Conservation (phyloP, 2,888 invertebrate genomes). For the Amphimallon solstitiale region DNA sequence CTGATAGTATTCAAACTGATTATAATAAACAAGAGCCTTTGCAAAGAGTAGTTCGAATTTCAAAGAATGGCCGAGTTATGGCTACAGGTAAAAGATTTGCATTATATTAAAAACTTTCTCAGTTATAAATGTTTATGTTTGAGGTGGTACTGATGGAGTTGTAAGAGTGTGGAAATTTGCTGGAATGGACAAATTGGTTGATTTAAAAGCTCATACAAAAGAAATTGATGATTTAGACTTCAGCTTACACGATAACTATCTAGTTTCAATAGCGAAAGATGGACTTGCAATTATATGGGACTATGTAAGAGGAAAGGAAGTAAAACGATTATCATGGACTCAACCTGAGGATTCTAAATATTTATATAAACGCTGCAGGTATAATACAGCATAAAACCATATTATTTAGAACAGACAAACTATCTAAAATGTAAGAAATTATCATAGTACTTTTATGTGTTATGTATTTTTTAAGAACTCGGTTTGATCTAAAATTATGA, state of each 20-base stretch:
- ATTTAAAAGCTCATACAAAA: conserved; percentile 82
- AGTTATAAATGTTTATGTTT: conserved; percentile 33
- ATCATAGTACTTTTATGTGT: too few relatives aligned
- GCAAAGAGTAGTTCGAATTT: conserved; percentile 81
- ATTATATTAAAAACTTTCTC: neutral
- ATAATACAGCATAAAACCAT: too few relatives aligned
- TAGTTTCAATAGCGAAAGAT: conserved; percentile 90
- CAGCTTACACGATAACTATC: conserved; percentile 78
- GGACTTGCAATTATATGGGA: conserved; percentile 86
- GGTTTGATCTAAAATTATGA: too few relatives aligned
- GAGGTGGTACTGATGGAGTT: conserved; percentile 86
- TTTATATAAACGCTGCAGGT: conserved; percentile 84
- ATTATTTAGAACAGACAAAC: too few relatives aligned
- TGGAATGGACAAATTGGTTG: conserved; percentile 74
- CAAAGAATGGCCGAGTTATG: conserved; percentile 80
- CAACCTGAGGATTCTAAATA: conserved; percentile 82
- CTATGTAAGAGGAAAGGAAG: conserved; percentile 71
- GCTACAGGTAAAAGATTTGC: conserved; percentile 71
- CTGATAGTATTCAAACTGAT: conserved; percentile 87
- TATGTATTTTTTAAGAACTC: too few relatives aligned
- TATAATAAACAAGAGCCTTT: conserved; percentile 81
- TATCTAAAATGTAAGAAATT: too few relatives aligned
- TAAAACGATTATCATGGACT: conserved; percentile 78
- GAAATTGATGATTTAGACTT: conserved; percentile 96
- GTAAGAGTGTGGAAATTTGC: conserved; percentile 92